Evolutionary conservation across 2,113 vertebrate genomes (phyloP).

Genomic region (Tauraco erythrolophus): DNA sequence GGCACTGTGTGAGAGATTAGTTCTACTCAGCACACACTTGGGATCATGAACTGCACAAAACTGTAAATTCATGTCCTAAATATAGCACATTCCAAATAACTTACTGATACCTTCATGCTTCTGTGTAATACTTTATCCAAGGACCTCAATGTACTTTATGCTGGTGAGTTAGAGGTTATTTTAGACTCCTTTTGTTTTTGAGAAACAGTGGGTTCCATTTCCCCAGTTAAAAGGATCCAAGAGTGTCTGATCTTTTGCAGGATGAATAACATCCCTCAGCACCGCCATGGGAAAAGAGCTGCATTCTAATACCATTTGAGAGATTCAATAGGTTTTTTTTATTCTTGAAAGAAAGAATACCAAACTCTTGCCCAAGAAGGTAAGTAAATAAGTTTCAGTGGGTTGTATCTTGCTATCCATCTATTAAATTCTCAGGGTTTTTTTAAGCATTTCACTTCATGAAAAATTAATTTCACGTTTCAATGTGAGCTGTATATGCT

Average conservation of each 20-base stretch:
- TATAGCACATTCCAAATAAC: conserved; percentile 50
- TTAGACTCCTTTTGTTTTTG: neutral
- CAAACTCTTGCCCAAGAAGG: neutral
- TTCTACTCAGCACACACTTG: conserved; percentile 3
- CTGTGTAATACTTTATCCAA: neutral
- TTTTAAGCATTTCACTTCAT: neutral
- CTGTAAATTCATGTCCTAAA: conserved; percentile 53
- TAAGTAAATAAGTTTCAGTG: neutral
- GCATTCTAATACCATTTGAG: neutral
- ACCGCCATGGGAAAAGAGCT: neutral
- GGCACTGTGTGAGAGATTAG: conserved; percentile 28
- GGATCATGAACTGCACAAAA: conserved; percentile 56
- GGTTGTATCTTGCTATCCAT: neutral
- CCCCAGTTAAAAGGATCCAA: neutral
- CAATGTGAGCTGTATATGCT: neutral
- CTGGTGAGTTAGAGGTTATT: neutral
- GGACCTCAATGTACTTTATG: neutral
- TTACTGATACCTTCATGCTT: conserved; percentile 38
- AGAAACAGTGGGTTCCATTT: neutral
- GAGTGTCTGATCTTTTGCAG: neutral
- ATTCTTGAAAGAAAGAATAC: neutral
- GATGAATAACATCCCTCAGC: neutral
- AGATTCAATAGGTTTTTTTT: neutral
- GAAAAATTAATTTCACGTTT: neutral
- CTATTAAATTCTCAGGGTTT: neutral